A percentile compares a stretch with the other conserved stretches of the same genome.
Conservation (phyloP, 2,797 vertebrate genomes). For the Phrynocephalus forsythii region DNA sequence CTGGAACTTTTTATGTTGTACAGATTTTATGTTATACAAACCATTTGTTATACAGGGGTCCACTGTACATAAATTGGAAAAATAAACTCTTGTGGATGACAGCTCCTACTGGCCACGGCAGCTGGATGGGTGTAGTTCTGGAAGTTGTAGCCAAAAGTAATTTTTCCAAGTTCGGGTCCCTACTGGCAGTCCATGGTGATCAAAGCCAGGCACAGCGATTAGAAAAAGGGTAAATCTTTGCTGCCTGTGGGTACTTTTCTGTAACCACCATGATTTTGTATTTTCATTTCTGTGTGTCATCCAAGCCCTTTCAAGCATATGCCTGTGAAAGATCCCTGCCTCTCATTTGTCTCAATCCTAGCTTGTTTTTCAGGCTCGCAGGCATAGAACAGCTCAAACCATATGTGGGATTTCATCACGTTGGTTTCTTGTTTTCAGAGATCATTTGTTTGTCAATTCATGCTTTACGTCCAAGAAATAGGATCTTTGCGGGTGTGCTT, state of each 20-base stretch:
- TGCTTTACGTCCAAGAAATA: not conserved
- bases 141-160: not conserved
- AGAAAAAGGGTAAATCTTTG: not conserved
- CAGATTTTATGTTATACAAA: no score
- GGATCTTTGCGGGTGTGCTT: not conserved
- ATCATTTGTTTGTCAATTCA: conserved; percentile 23
- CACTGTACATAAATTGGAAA: no score
- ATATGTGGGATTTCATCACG: conserved; percentile 42
- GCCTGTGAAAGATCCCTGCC: conserved; percentile 2
- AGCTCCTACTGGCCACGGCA: not conserved
- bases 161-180: no score
- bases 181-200: not conserved
- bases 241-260: not conserved
- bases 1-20: no score
- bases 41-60: no score
- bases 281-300: not conserved
- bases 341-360: conserved; percentile 19
- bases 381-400: conserved; percentile 14
- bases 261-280: not conserved
- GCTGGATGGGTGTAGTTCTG: not conserved
- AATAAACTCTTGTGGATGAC: not conserved
- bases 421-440: not conserved
- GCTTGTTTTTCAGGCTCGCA: not conserved
- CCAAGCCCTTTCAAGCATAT: conserved; percentile 8
- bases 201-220: not conserved